phyloP scores from a whole-genome alignment of 2,888 invertebrate genomes.

The Phengaris alcon region DNA sequence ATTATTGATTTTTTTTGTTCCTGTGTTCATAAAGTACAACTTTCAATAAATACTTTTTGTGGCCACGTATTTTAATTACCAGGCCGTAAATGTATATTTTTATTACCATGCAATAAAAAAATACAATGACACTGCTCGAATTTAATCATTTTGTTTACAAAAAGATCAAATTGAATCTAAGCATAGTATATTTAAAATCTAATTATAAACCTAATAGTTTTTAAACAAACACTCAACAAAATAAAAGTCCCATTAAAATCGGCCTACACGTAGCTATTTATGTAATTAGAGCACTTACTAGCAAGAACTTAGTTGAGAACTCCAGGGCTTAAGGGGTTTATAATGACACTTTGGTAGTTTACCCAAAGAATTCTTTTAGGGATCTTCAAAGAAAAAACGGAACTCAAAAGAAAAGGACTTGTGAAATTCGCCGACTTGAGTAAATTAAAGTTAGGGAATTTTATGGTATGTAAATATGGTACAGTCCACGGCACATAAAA shows the following conservation, averaged over 20 bases:
- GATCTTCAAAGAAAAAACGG: background rate
- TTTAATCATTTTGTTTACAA: no score
- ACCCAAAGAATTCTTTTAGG: background rate
- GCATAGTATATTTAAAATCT: background rate
- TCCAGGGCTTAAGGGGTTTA: constrained; percentile 5
- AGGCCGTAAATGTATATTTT: no score
- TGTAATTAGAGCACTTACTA: constrained; percentile 2
- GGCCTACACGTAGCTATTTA: background rate
- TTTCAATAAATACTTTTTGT: no score
- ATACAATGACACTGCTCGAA: no score
- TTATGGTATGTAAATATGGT: no score
- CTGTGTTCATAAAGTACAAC: no score
- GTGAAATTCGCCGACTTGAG: background rate
- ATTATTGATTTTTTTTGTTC: no score
- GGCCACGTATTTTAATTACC: no score
- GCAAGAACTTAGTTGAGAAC: background rate
- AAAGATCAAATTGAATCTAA: no score
- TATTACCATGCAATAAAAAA: no score
- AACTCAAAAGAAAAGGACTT: background rate
- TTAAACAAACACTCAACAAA: background rate
- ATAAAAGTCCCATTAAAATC: background rate
- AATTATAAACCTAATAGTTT: background rate
- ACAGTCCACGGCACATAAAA: background rate
- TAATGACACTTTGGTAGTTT: constrained; percentile 10
- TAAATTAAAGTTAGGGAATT: background rate